Percentiles rank a stretch among this genome's conserved stretches.
These are phyloP conservation scores for Acanthurus lineatus DNA, from an alignment of 2,797 vertebrate species.

Conservation along the genomic window DNA sequence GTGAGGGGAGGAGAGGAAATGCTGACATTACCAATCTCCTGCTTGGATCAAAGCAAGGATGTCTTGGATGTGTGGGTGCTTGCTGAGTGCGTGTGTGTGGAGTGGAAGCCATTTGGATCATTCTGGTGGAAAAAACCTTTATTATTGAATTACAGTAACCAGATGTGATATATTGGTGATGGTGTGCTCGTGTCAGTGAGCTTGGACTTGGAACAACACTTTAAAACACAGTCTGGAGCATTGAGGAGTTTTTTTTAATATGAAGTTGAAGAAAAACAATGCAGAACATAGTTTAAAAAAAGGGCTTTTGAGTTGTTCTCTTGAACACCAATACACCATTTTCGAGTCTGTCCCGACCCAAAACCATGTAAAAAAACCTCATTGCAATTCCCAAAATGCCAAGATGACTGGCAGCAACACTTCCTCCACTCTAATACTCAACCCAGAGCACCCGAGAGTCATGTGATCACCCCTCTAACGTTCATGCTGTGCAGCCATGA, in stretches of 20 bases:
- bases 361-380: too few species aligned
- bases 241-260: neutral
- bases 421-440: too few species aligned
- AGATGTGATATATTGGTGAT: constrained; percentile 4
- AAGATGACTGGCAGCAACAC: too few species aligned
- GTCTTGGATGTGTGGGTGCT: neutral
- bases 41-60: constrained; percentile 5
- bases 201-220: neutral
- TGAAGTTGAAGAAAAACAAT: too few species aligned
- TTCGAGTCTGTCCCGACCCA: too few species aligned
- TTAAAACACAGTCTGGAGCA: constrained; percentile 2
- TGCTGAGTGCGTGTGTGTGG: constrained; percentile 8
- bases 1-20: neutral
- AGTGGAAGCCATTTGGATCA: neutral
- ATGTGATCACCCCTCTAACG: too few species aligned
- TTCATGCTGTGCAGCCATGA: too few species aligned
- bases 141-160: constrained; percentile 16
- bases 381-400: too few species aligned
- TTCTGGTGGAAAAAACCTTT: neutral
- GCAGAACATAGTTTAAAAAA: too few species aligned
- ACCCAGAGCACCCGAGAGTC: too few species aligned
- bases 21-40: neutral
- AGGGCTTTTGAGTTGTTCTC: too few species aligned
- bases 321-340: too few species aligned
- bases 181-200: constrained; percentile 20